Evolutionary conservation across 92 coral and sea anemone genomes (phyloP), one percentile per base, ranked within the genome.

Genomic region (Diadumene lineata): DNA sequence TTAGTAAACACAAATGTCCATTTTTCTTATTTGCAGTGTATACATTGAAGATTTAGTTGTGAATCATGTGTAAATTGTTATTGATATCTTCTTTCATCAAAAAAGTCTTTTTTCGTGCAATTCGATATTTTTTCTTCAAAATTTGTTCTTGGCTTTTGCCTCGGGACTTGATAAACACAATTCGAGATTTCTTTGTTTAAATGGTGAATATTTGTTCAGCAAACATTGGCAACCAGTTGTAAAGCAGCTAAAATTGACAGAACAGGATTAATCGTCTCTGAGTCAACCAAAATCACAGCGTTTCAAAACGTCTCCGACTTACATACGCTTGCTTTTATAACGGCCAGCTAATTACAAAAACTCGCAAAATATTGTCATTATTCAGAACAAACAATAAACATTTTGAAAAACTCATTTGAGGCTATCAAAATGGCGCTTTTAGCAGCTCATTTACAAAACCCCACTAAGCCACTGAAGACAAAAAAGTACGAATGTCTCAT

Each of bases 151-250:
- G 3, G 3, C 58, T 53, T 53, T 53, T 53, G 19, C 19, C 58
- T 53, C 21, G 48, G 48, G 13, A 38, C 13, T 38, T 1, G 17
- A 32, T 60, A 4, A 60, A 62, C 27, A 2, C 17, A 19, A 62
- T 1, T 16, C 43, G 11, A 62, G 38, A 1, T 28, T 62, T 62
- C 43, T 62, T 26, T 23, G 19, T 4, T 30, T 0, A 62, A 62
- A 62, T 15, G 29, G 68, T 62, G 68, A 62, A 62, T 29, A 62
- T 62, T 62, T 62, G 43, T 19, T 62, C 15, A 11, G 68, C 43
- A 62, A 28, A 62, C 43, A 62, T 15, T 62, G 43, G 31, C 68
- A 28, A 62, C 43, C 68, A 62, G 68, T 62, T 31, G 68, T 62
- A 30, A 62, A 28, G 68, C 34, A 29, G 38, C 1, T 62, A n/a